Conservation (phyloP, 2,888 invertebrate species). For the Tuberolachnus salignus region DNA sequence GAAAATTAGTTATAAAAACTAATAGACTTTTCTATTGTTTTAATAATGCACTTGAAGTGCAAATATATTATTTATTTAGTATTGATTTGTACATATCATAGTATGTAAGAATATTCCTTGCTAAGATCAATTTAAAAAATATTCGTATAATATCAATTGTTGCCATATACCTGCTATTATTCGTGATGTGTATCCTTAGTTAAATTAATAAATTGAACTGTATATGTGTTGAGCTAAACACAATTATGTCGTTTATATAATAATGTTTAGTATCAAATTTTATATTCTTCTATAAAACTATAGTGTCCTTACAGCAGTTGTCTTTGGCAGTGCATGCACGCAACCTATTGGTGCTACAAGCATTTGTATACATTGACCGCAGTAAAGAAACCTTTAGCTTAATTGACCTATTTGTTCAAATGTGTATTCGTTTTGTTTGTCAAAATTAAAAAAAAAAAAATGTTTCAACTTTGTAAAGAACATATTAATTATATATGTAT, state of each 20-base stretch:
- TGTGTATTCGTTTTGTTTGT: no score
- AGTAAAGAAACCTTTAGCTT: no score
- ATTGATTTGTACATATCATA: constrained; percentile 12
- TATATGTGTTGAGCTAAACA: background rate
- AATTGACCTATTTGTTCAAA: no score
- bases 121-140: constrained; percentile 13
- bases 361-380: no score
- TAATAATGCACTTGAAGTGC: background rate
- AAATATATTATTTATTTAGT: background rate
- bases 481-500: no score
- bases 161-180: constrained; percentile 10
- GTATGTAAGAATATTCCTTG: constrained; percentile 5
- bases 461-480: no score
- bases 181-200: constrained; percentile 4
- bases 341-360: no score
- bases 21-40: background rate
- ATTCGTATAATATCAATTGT: constrained; percentile 15
- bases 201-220: background rate
- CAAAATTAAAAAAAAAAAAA: no score
- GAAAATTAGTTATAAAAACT: constrained; percentile 30
- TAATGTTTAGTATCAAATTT: background rate
- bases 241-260: background rate
- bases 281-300: background rate
- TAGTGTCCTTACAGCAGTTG: no score
- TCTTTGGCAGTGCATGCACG: no score